Evolutionary conservation across 2,797 vertebrate species (phyloP).

Genomic region (Agapornis canus): DNA sequence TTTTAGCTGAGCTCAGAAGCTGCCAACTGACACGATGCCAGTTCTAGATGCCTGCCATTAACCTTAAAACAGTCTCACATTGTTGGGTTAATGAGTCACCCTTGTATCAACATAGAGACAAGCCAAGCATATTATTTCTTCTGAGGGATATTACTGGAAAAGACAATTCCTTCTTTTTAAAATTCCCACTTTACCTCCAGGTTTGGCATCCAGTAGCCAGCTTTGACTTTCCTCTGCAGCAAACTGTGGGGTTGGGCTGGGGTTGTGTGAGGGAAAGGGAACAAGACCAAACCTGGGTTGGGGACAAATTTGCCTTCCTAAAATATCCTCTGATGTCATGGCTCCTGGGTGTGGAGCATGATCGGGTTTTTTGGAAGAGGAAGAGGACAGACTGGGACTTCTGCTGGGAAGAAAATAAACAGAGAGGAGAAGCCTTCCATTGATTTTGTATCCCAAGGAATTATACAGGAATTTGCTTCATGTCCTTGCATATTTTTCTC

Average conservation of each 20-base stretch:
- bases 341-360: conserved; percentile 46
- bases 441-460: neutral
- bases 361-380: neutral
- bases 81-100: conserved; percentile 69
- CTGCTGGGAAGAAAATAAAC: conserved; percentile 43
- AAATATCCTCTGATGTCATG: conserved; percentile 62
- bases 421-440: conserved; percentile 33
- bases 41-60: conserved; percentile 56
- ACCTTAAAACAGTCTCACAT: conserved; percentile 60
- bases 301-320: conserved; percentile 13
- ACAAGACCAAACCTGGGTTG: neutral
- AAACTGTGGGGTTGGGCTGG: neutral
- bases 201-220: conserved; percentile 48
- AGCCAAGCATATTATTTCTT: conserved; percentile 66
- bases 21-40: conserved; percentile 58
- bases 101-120: conserved; percentile 59
- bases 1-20: neutral
- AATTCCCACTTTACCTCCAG: conserved; percentile 35
- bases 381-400: conserved; percentile 10
- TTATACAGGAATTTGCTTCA: conserved; percentile 38
- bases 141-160: conserved; percentile 60
- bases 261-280: conserved; percentile 49
- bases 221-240: neutral
- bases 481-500: conserved; percentile 41
- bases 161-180: conserved; percentile 61